Base-by-base conservation (phyloP, 1,140 invertebrate genomes). In the Anagrus nilaparvatae region DNA sequence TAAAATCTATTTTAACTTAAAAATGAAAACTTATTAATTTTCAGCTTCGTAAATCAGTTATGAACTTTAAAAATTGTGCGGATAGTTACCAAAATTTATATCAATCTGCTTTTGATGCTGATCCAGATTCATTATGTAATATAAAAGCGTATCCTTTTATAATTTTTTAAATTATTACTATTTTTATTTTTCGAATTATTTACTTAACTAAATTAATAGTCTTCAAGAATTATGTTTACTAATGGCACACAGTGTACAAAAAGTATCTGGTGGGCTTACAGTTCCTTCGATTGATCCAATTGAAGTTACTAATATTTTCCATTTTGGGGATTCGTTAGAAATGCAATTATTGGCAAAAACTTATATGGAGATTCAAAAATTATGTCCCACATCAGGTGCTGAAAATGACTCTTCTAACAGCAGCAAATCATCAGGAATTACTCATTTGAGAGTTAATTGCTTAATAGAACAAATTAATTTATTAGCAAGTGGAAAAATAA, bases 91-190 rank as follows among this genome's bases (percentile, higher is more conserved):
- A 79, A 43, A 79, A 79, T 46, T 69, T 96, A 1, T 94, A 93
- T 58, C 82, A 91, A 58, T 86, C 86, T 13, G 86, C 88, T 27
- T 97, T 96, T 71, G 89, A 96, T 73, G 90, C 91, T 8, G 90
- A 96, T 70, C 78, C 81, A 25, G 75, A 77, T 8, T 87, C 87
- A n/a, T 63, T 94, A 33, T 69, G 79, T 23, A 89, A 90, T 53
- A 76, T 96, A 40, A 72, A 74, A 61, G 68, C 79, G 73, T 79
- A 78, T 69, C 65, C 65, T 70, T 71, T 61, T 24, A 17, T 21
- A 16, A 8, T n/a, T n/a, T n/a, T n/a, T n/a, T n/a, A n/a, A n/a
- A n/a, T n/a, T n/a, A n/a, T n/a, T n/a, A n/a, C n/a, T n/a, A n/a
- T n/a, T n/a, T n/a, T n/a, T n/a, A n/a, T n/a, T n/a, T n/a, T n/a